Conservation (phyloP, 2,888 invertebrate species). For the Ophion ellenae region DNA sequence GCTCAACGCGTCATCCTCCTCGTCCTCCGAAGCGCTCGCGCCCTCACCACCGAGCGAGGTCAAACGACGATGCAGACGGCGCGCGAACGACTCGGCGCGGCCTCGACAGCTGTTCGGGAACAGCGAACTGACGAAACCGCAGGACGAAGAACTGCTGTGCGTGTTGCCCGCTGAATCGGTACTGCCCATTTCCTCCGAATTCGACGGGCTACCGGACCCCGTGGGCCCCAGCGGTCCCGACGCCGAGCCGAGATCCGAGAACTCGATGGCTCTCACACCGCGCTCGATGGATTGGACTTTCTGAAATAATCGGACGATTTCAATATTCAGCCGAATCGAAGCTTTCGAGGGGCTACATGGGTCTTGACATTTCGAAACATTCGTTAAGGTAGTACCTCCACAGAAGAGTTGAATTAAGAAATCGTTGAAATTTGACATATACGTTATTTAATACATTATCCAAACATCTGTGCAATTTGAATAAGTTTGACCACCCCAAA, state of each 20-base stretch:
- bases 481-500: no score
- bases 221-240: not conserved
- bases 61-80: conserved; percentile 90
- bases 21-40: conserved; percentile 58
- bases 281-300: conserved; percentile 1
- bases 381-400: no score
- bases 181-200: conserved; percentile 74
- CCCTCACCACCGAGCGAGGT: conserved; percentile 88
- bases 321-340: no score
- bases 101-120: conserved; percentile 90
- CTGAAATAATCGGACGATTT: not conserved
- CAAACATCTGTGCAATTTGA: no score
- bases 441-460: no score
- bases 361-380: no score
- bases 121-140: conserved; percentile 78
- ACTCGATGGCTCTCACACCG: not conserved
- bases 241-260: not conserved
- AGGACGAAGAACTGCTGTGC: conserved; percentile 85
- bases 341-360: no score
- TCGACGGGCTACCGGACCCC: not conserved
- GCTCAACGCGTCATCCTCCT: conserved; percentile 38
- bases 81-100: conserved; percentile 92
- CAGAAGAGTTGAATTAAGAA: no score
- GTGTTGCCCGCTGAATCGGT: conserved; percentile 84
- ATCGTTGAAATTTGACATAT: no score